Conservation (phyloP, 2,113 vertebrate genomes). For the Elephas maximus region DNA sequence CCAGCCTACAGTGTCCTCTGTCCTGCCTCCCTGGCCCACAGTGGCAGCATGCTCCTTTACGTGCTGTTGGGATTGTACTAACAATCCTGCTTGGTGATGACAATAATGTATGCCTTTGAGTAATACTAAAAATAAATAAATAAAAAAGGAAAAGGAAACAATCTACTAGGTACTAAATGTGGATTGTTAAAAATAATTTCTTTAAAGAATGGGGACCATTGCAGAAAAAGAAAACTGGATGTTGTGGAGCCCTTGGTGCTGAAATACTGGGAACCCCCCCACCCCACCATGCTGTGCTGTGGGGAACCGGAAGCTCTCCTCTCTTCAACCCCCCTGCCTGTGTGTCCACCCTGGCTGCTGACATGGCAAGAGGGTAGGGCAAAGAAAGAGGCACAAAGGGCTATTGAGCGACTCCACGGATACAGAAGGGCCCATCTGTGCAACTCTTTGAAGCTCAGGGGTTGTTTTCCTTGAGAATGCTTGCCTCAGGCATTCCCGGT, state of each 20-base stretch:
- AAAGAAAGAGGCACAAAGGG: not conserved
- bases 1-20: rapidly evolving
- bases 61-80: no score
- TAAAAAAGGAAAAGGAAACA: not conserved
- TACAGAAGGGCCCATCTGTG: not conserved
- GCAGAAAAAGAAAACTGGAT: not conserved
- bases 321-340: not conserved
- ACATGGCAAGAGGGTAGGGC: not conserved
- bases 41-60: rapidly evolving
- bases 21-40: not conserved
- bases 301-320: not conserved
- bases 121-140: no score
- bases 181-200: not conserved
- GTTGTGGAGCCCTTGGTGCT: no score
- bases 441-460: not conserved
- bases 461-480: not conserved
- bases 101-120: not conserved
- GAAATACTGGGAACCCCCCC: not conserved
- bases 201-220: rapidly evolving
- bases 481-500: rapidly evolving
- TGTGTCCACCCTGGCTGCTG: not conserved
- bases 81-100: not conserved
- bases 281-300: not conserved
- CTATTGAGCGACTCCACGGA: not conserved
- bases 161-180: not conserved